Evolutionary conservation across 1,140 invertebrate genomes (phyloP).

Genomic region (Sarcophaga bullata): DNA sequence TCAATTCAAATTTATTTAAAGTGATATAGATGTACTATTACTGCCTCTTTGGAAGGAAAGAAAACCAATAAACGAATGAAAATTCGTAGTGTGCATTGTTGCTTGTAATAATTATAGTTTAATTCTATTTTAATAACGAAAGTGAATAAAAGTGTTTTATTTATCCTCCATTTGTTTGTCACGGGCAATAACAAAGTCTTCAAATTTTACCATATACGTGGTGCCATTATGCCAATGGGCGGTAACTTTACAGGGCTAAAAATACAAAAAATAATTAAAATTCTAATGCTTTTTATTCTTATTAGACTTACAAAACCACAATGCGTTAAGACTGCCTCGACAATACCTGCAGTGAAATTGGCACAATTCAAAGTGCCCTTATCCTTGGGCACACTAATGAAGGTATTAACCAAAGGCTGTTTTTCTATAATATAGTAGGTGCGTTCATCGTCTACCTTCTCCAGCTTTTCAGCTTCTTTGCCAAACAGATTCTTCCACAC

Average conservation of each 20-base stretch:
- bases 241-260: slow-evolving; percentile 93
- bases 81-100: slow-evolving; percentile 27
- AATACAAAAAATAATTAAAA: slow-evolving; percentile 58
- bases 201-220: slow-evolving; percentile 99
- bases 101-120: slow-evolving; percentile 28
- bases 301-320: slow-evolving; percentile 90
- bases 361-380: slow-evolving; percentile 98
- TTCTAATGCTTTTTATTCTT: not conserved
- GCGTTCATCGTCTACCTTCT: slow-evolving; percentile 97
- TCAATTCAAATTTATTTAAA: slow-evolving; percentile 70
- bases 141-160: slow-evolving; percentile 67
- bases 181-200: slow-evolving; percentile 90
- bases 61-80: slow-evolving; percentile 26
- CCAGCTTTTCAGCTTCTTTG: slow-evolving; percentile 97
- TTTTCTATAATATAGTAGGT: slow-evolving; percentile 99
- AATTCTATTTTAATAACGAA: slow-evolving; percentile 35
- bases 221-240: slow-evolving; percentile 99
- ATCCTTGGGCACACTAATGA: slow-evolving; percentile 97
- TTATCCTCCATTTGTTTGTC: slow-evolving; percentile 94
- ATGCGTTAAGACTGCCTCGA: slow-evolving; percentile 93
- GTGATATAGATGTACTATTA: not conserved
- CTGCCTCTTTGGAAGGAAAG: slow-evolving; percentile 2
- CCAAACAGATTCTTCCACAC: slow-evolving; percentile 98
- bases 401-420: slow-evolving; percentile 94
- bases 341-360: slow-evolving; percentile 97